phyloP scores from a whole-genome alignment of 2,888 invertebrate species.

The Helleia helle region DNA sequence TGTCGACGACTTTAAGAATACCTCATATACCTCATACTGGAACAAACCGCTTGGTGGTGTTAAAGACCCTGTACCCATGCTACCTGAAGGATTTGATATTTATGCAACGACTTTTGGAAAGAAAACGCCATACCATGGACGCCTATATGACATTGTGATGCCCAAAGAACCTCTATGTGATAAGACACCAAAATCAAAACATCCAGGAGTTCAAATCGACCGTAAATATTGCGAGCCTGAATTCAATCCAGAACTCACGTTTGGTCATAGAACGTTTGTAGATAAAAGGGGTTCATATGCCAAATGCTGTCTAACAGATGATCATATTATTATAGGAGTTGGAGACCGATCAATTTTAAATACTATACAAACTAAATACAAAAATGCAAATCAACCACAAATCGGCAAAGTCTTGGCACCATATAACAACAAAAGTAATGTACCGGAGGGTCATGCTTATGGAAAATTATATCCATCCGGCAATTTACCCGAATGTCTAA shows the following conservation, averaged over 20 bases:
- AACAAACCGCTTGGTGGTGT: conserved; percentile 37
- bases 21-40: conserved; percentile 52
- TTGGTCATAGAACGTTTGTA: conserved; percentile 48
- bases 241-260: conserved; percentile 52
- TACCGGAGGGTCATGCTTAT: conserved; percentile 61
- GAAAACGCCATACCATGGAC: conserved; percentile 32
- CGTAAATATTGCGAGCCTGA: conserved; percentile 52
- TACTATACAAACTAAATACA: conserved; percentile 51
- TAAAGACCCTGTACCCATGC: conserved; percentile 46
- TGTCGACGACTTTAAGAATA: conserved; percentile 47
- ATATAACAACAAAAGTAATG: conserved; percentile 55
- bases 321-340: conserved; percentile 42
- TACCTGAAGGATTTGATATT: conserved; percentile 48
- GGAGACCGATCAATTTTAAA: conserved; percentile 40
- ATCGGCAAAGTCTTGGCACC: conserved; percentile 58
- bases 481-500: conserved; percentile 57
- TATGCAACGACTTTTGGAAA: conserved; percentile 45
- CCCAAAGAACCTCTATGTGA: conserved; percentile 44
- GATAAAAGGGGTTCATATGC: conserved; percentile 64
- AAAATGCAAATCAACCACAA: conserved; percentile 38
- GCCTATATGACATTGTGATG: conserved; percentile 52
- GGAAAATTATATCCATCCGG: conserved; percentile 55
- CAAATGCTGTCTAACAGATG: conserved; percentile 55
- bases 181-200: conserved; percentile 35
- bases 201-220: conserved; percentile 34